A percentile compares a stretch with the other conserved stretches of the same genome.
Conservation (phyloP, 1,140 invertebrate species). For the Leptinotarsa texana region DNA sequence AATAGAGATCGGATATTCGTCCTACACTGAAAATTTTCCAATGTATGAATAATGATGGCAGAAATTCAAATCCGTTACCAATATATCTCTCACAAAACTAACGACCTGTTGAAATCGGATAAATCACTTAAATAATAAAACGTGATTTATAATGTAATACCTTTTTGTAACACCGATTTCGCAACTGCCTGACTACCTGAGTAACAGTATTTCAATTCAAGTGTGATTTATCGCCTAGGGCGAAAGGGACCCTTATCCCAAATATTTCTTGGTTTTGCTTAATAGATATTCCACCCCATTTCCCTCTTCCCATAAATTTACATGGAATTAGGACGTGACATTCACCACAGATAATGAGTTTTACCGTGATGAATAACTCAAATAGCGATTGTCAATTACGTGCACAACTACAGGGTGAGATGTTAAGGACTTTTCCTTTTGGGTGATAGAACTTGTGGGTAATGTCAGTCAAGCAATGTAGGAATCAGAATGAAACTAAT, state of each 20-base stretch:
- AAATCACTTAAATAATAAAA: background rate
- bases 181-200: background rate
- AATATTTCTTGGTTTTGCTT: background rate
- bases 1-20: no score
- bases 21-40: no score
- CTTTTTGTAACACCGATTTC: background rate
- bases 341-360: background rate
- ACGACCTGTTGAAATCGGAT: background rate
- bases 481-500: no score
- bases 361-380: background rate
- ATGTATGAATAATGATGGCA: no score
- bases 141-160: background rate
- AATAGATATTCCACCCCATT: slow-evolving; percentile 7
- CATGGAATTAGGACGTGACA: background rate
- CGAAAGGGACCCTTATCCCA: background rate
- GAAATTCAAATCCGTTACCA: no score
- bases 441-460: no score
- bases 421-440: no score
- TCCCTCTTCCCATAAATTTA: background rate
- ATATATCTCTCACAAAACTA: no score
- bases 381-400: background rate
- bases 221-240: background rate
- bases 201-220: background rate
- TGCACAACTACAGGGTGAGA: background rate
- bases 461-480: no score